Evolutionary conservation across 1,140 invertebrate species (phyloP).

Genomic region (Venturia canescens): DNA sequence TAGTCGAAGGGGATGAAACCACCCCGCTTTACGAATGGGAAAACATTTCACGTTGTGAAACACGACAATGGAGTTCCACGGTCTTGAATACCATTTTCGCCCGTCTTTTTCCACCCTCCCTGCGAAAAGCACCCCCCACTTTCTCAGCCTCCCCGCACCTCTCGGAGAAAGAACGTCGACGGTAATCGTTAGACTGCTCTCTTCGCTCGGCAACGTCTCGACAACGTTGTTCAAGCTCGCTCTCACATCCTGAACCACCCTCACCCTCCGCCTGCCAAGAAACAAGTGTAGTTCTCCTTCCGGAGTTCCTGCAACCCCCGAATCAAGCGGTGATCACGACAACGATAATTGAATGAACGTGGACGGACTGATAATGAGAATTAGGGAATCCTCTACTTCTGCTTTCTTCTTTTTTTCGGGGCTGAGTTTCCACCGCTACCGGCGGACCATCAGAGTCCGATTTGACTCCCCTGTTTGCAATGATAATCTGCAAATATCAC

Average conservation of each 20-base stretch:
- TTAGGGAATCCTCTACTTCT: background rate
- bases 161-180: background rate
- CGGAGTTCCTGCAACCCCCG: slow-evolving; percentile 11
- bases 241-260: background rate
- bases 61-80: background rate
- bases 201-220: background rate
- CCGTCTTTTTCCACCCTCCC: background rate
- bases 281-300: background rate
- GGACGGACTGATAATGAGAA: slow-evolving; percentile 40
- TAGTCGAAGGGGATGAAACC: background rate
- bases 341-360: slow-evolving; percentile 41
- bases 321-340: slow-evolving; percentile 25
- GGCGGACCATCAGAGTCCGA: too few relatives aligned
- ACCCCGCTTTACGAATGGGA: background rate
- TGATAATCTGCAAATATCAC: too few relatives aligned
- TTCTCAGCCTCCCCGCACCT: background rate
- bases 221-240: background rate
- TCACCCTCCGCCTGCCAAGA: background rate
- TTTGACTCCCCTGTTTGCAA: too few relatives aligned
- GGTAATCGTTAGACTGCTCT: background rate
- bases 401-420: too few relatives aligned
- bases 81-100: background rate
- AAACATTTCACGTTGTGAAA: background rate
- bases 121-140: background rate
- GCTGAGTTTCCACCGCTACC: too few relatives aligned